Conservation (phyloP, 2,888 invertebrate genomes). For the Campaea margaritaria region DNA sequence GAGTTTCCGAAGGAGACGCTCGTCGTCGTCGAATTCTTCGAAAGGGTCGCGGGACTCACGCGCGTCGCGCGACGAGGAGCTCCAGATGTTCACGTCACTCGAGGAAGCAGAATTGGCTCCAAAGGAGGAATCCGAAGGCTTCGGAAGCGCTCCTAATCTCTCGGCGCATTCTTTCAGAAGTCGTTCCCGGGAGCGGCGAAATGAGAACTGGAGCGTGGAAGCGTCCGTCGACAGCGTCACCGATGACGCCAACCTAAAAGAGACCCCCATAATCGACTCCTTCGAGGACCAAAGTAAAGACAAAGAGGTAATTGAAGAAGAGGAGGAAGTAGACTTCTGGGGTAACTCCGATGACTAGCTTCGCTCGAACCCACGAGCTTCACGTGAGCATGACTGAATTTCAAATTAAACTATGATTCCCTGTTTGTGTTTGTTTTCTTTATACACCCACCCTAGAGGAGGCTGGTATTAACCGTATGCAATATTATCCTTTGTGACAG, state of each 20-base stretch:
- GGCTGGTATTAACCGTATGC: constrained; percentile 45
- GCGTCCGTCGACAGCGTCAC: constrained; percentile 56
- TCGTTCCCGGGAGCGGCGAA: constrained; percentile 75
- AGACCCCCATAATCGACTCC: constrained; percentile 70
- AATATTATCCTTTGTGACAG: constrained; percentile 58
- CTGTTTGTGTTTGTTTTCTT: constrained; percentile 69
- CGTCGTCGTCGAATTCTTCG: constrained; percentile 86
- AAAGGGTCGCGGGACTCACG: constrained; percentile 86
- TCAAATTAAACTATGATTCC: constrained; percentile 71
- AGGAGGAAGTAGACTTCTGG: constrained; percentile 76
- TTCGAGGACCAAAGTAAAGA: constrained; percentile 75
- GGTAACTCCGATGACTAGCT: constrained; percentile 76
- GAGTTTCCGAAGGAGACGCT: constrained; percentile 86
- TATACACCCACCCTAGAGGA: constrained; percentile 56
- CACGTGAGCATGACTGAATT: constrained; percentile 78
- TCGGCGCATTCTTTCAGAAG: constrained; percentile 84
- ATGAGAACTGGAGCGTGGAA: constrained; percentile 66
- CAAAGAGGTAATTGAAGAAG: constrained; percentile 74
- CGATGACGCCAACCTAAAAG: constrained; percentile 59
- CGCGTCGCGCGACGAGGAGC: constrained; percentile 87
- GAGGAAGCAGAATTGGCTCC: constrained; percentile 86
- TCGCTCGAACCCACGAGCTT: constrained; percentile 58
- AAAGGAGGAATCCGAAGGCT: constrained; percentile 56
- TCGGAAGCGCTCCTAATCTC: constrained; percentile 81
- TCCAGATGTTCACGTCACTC: constrained; percentile 87